A percentile compares a stretch with the other conserved stretches of the same genome.
Conservation (phyloP, 1,140 invertebrate species). For the Drosophila nasuta region DNA sequence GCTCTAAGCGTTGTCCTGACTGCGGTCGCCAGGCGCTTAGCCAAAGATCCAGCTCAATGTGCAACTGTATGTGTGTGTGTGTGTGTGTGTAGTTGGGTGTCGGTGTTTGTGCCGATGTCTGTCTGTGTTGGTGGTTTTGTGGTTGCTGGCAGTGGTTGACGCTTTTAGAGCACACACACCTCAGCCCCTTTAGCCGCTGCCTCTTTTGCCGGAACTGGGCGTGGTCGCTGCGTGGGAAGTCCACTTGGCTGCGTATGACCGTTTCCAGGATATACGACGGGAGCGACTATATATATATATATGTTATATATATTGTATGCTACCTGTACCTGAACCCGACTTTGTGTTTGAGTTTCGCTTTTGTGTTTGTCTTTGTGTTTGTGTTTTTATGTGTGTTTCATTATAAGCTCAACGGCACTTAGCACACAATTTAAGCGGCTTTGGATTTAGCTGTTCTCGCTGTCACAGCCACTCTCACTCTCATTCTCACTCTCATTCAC, state of each 20-base stretch:
- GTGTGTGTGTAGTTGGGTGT: conserved; percentile 31
- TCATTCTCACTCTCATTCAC: not conserved
- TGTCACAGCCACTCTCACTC: conserved; percentile 18
- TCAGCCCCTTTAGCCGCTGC: not conserved
- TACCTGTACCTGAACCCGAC: not conserved
- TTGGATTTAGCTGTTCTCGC: conserved; percentile 60
- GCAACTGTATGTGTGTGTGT: conserved; percentile 11
- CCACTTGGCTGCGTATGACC: conserved; percentile 39
- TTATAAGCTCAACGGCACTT: conserved; percentile 79
- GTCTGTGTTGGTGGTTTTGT: conserved; percentile 72
- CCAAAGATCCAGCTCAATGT: conserved; percentile 21
- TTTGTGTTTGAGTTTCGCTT: conserved; percentile 32
- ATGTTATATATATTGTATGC: not conserved
- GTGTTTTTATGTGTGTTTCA: conserved; percentile 47
- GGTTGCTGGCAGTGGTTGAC: conserved; percentile 45
- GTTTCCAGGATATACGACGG: not conserved
- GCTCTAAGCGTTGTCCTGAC: conserved; percentile 45
- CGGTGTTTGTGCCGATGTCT: conserved; percentile 46
- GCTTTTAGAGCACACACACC: conserved; percentile 48
- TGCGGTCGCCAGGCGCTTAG: conserved; percentile 47
- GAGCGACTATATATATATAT: not conserved
- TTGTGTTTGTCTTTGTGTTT: conserved; percentile 8
- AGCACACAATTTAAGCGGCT: conserved; percentile 78
- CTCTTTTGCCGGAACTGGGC: conserved; percentile 66
- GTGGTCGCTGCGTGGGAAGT: conserved; percentile 62